Base-by-base conservation (phyloP, 2,113 vertebrate species). In the Archocentrus centrarchus region DNA sequence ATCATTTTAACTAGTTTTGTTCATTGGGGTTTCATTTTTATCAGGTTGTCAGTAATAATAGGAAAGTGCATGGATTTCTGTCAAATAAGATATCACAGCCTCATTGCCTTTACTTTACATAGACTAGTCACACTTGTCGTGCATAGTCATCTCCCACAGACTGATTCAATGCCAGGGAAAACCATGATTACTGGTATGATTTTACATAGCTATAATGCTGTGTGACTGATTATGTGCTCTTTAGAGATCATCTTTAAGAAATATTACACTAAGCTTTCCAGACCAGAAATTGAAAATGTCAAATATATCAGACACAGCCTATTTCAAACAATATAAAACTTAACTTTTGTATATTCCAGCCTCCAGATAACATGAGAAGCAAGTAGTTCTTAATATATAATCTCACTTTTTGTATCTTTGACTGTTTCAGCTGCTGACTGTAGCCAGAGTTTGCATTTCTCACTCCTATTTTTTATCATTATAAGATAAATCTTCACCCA, bases 401-500 rank as follows among this genome's bases (percentile, higher is more conserved):
- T 88, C 63, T 60, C 47, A 79, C 53, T 78, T 82, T 84, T 81
- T 18, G 77, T 58, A 62, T 55, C 32, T 70, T n/a, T 57, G 5
- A 41, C 62, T 76, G 24, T 75, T 81, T 87, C 27, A 30, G 3
- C 79, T 75, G 80, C 80, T 82, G 80, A 88, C 75, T 37, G 17
- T 41, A 30, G 61, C 73, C 30, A 63, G 5, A 13, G 6, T 82
- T 85, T 86, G 59, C 66, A 78, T 10, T 70, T 86, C 83, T 87
- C 32, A 15, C 79, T 83, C 59, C 24, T 64, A 32, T 53, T 84
- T 80, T 80, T 92, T 59, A 70, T 60, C 9, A 0, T 59, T 68
- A 9, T 32, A 30, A 79, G 41, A 88, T 83, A 84, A 88, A 86
- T 88, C 83, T 88, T 81, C 76, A 79, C 76, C 17, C 63, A 75